These are phyloP conservation scores for Trachelus troglodyta DNA, from an alignment of 2,888 invertebrate species.

Conservation along the genomic window DNA sequence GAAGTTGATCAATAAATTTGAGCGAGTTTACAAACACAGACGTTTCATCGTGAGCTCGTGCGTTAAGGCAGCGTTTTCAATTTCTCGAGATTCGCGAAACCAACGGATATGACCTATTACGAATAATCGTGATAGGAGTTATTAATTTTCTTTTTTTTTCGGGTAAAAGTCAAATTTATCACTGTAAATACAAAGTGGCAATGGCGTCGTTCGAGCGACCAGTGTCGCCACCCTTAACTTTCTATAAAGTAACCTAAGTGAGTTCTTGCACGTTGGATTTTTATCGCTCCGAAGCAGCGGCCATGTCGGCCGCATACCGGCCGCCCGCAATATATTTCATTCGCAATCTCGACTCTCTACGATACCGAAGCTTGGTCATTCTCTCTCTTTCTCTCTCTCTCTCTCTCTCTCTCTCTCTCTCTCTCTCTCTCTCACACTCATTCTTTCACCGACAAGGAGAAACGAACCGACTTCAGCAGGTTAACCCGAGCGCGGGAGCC, in stretches of 20 bases:
- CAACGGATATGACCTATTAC: too few species aligned
- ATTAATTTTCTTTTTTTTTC: not conserved
- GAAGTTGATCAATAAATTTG: conserved; percentile 56
- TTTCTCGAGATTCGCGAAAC: conserved; percentile 49
- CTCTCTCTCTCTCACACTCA: too few species aligned
- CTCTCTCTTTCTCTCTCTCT: not conserved
- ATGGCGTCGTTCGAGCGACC: too few species aligned
- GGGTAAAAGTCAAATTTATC: not conserved
- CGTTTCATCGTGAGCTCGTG: conserved; percentile 55
- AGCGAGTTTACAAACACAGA: conserved; percentile 59
- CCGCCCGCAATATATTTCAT: conserved; percentile 25
- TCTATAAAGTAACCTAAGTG: conserved; percentile 3
- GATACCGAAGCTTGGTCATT: not conserved
- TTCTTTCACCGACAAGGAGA: conserved; percentile 9
- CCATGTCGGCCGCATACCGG: conserved; percentile 20
- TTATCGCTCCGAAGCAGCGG: conserved; percentile 1
- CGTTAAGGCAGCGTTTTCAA: conserved; percentile 62
- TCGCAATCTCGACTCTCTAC: conserved; percentile 16
- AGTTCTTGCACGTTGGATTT: conserved; percentile 12
- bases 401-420: too few species aligned
- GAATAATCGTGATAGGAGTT: too few species aligned
- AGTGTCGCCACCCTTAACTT: conserved; percentile 1
- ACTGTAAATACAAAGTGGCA: not conserved
- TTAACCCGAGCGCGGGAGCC: not conserved
- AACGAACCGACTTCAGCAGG: conserved; percentile 11